Conservation (phyloP, 2,888 invertebrate genomes). For the Deilephila elpenor region DNA sequence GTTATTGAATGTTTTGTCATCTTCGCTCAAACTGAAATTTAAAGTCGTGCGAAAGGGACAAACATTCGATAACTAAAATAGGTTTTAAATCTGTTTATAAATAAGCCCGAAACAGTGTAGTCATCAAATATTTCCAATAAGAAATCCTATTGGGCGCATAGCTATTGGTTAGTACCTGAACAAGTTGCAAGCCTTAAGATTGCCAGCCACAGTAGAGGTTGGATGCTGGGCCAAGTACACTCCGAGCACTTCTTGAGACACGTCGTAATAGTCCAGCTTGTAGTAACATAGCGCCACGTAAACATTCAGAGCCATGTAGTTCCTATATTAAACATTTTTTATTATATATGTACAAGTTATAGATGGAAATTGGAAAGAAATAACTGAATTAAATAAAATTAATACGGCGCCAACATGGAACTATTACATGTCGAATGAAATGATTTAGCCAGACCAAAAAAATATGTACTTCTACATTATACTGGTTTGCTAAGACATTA, state of each 20-base stretch:
- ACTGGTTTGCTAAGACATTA: neutral
- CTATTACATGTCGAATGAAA: too few species aligned
- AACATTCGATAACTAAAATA: too few species aligned
- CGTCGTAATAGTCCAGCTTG: slow-evolving; percentile 99
- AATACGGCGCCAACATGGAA: too few species aligned
- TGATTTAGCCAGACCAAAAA: too few species aligned
- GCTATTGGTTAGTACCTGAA: slow-evolving; percentile 68
- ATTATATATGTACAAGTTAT: too few species aligned
- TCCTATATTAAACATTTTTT: slow-evolving; percentile 56
- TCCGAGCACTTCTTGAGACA: slow-evolving; percentile 98
- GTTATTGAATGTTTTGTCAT: too few species aligned
- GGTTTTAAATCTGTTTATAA: too few species aligned
- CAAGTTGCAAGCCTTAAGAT: slow-evolving; percentile 92
- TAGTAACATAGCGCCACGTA: slow-evolving; percentile 99
- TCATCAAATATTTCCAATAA: neutral
- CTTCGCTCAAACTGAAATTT: too few species aligned
- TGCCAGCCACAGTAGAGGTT: slow-evolving; percentile 97
- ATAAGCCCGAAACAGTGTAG: too few species aligned
- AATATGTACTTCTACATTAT: too few species aligned
- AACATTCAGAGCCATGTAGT: slow-evolving; percentile 96
- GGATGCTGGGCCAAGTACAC: slow-evolving; percentile 96
- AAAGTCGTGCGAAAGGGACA: too few species aligned
- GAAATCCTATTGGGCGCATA: neutral
- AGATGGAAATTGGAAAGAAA: neutral
- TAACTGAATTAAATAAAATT: neutral